A percentile compares a stretch with the other conserved stretches of the same genome.
phyloP scores from a whole-genome alignment of 1,140 invertebrate genomes.

The Coptotermes formosanus region DNA sequence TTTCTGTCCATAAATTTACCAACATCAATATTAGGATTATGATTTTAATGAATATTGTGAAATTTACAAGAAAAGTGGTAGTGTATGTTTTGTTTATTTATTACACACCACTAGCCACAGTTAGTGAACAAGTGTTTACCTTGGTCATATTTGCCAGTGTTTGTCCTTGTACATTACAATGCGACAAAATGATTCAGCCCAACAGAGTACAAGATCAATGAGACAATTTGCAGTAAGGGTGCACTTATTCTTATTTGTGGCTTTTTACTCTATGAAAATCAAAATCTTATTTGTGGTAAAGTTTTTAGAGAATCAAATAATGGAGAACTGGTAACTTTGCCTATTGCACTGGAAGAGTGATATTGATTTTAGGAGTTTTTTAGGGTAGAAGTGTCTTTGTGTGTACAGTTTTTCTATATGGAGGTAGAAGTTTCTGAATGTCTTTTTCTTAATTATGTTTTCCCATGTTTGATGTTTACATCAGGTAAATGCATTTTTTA shows the following conservation, averaged over 20 bases:
- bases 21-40: too few species aligned
- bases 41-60: too few species aligned
- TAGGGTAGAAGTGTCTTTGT: not conserved
- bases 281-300: conserved; percentile 9
- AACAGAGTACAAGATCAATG: not conserved
- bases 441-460: not conserved
- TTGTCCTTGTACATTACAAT: not conserved
- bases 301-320: not conserved
- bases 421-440: not conserved
- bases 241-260: not conserved
- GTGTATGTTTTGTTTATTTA: too few species aligned
- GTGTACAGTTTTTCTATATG: not conserved
- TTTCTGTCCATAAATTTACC: too few species aligned
- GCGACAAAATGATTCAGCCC: not conserved
- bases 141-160: not conserved
- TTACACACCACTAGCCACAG: not conserved
- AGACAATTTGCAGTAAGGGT: not conserved
- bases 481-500: not conserved
- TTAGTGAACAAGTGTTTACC: not conserved
- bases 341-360: not conserved
- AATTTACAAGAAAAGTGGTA: too few species aligned
- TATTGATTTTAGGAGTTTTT: not conserved
- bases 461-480: not conserved
- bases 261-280: not conserved
- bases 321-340: not conserved